A percentile compares a stretch with the other conserved stretches of the same genome.
These are phyloP conservation scores for Lagopus leucura DNA, from an alignment of 2,113 vertebrate genomes.

Conservation along the genomic window DNA sequence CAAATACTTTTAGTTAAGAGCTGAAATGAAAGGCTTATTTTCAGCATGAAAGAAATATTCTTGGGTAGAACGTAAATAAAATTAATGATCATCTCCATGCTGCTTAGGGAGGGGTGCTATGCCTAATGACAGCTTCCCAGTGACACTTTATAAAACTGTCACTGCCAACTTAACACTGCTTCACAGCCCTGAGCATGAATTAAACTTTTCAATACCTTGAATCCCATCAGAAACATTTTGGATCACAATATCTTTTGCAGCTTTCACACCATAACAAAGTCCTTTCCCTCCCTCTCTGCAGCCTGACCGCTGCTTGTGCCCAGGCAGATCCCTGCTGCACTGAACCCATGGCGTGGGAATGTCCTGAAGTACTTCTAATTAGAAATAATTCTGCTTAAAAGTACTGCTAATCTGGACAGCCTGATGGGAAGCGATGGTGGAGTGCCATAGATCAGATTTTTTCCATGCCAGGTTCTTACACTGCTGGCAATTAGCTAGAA, in stretches of 20 bases:
- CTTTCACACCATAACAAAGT: neutral
- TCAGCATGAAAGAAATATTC: neutral
- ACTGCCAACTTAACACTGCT: neutral
- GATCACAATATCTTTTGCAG: neutral
- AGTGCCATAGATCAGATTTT: neutral
- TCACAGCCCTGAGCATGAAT: neutral
- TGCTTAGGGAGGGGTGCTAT: neutral
- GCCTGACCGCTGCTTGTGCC: neutral
- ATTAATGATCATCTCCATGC: fast-evolving
- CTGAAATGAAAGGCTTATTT: neutral
- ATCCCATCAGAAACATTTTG: neutral
- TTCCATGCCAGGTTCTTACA: neutral
- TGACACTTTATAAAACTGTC: neutral
- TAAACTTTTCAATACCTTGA: neutral
- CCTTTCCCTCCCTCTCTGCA: neutral
- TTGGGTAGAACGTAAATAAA: neutral
- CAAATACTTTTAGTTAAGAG: neutral
- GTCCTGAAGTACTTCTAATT: neutral
- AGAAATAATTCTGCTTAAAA: too few relatives aligned
- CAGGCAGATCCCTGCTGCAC: neutral
- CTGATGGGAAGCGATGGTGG: neutral
- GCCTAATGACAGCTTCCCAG: neutral
- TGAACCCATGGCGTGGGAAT: fast-evolving
- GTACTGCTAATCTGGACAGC: too few relatives aligned
- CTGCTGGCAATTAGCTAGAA: neutral